These are phyloP conservation scores for Chiloscyllium plagiosum DNA, from an alignment of 2,113 vertebrate species.

Conservation along the genomic window DNA sequence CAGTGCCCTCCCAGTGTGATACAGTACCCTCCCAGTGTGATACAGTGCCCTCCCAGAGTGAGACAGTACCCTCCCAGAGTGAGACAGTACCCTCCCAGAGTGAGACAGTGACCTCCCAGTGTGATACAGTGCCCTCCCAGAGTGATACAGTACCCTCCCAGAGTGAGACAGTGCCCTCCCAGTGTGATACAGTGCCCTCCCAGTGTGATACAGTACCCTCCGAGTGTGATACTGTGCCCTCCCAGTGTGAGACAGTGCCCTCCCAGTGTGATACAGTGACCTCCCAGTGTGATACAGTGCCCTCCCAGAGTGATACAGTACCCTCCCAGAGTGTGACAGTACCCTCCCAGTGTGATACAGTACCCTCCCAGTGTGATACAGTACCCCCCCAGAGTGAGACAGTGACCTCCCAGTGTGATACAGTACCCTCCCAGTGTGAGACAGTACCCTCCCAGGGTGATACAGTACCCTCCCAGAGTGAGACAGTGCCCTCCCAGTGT, in stretches of 20 bases:
- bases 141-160: background rate
- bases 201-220: background rate
- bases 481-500: no score
- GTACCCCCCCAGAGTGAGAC: no score
- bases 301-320: no score
- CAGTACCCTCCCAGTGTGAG: background rate
- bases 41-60: background rate
- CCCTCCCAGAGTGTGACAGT: background rate
- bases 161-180: background rate
- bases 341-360: no score
- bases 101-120: background rate
- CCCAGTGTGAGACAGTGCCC: background rate
- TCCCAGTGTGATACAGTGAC: background rate
- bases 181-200: background rate
- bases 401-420: no score
- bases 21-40: conserved; percentile 19
- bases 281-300: no score
- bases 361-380: no score
- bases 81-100: background rate
- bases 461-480: no score
- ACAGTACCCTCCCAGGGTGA: background rate
- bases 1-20: background rate
- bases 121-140: conserved; percentile 12
- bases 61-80: background rate
- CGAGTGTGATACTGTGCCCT: background rate